phyloP scores from a whole-genome alignment of 2,113 vertebrate species.

The Brachyhypopomus gauderio region DNA sequence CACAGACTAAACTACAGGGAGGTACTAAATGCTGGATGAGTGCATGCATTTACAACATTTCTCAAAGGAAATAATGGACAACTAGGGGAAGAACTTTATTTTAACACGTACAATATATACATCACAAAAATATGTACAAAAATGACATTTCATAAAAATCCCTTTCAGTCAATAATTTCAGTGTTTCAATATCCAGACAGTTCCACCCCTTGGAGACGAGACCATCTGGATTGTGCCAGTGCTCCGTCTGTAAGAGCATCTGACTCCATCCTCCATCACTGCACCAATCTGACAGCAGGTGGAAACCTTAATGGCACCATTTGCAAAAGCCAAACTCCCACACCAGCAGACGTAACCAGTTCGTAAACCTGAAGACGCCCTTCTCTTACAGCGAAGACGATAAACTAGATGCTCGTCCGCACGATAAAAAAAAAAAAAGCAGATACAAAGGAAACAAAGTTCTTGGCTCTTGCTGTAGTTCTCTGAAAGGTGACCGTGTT shows the following conservation, averaged over 20 bases:
- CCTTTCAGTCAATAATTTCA: slow-evolving; percentile 17
- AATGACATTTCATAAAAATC: slow-evolving; percentile 40
- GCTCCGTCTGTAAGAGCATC: neutral
- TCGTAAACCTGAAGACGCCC: neutral
- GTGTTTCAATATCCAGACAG: neutral
- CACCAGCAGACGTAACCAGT: neutral
- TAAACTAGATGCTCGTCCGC: neutral
- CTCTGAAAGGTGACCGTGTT: neutral
- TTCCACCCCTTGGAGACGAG: neutral
- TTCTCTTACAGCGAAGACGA: neutral
- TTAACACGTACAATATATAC: slow-evolving; percentile 64
- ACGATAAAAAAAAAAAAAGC: neutral
- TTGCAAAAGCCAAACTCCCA: neutral
- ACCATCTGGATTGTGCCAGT: neutral
- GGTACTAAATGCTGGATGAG: no score
- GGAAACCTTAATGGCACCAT: neutral
- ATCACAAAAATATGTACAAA: slow-evolving; percentile 66
- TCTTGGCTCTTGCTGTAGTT: neutral
- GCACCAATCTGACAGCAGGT: neutral
- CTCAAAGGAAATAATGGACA: neutral
- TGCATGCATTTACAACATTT: neutral
- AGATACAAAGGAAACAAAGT: no score
- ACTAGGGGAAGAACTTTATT: slow-evolving; percentile 51
- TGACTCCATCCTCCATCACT: neutral
- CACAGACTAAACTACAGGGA: no score